Base-by-base conservation (phyloP, 1,140 invertebrate genomes). In the Brachionus rotundiformis region DNA sequence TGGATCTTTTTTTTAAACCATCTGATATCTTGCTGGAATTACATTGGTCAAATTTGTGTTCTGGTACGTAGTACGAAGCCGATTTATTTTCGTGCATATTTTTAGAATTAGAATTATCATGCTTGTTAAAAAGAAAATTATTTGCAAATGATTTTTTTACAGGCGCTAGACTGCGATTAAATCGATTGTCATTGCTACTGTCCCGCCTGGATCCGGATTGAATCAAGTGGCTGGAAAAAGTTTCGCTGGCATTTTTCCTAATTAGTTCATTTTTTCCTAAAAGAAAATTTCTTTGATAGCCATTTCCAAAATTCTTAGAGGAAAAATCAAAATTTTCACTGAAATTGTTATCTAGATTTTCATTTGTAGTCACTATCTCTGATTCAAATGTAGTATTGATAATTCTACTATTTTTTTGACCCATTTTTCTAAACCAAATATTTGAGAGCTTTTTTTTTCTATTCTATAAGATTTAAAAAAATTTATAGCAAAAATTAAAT, bases 1-100 rank as follows among this genome's bases (percentile, higher is more conserved):
- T 73, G 0, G 68, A 73, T 31, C 68, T 33, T 11, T 68, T 31
- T 2, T 2, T 68, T 6, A 13, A 19, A 3, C 19, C 4, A 71
- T 41, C 19, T 19, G 31, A 71, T 39, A 10, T 3, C 10, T 13
- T 13, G 1, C 16, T 31, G 16, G 19, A 27, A 10, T 19, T 10
- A 6, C 29, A 27, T 27, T 23, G 3, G 36, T 23, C 13, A 71
- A 23, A 44, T 47, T 25, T 16, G 3, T n/a, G 29, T 19, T 68
- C 68, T n/a, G 68, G 41, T 44, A 73, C 27, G 41, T 73, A 73
- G 25, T 73, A 73, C 10, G 68, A 73, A 44, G 27, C 68, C 25
- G 68, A 73, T 41, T 4, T 31, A 33, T 31, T 65, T 33, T 54
- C 31, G 23, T 36, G 16, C 16, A 36, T 36, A 23, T 27, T 73